Percentiles rank a stretch among this genome's conserved stretches.
Conservation (phyloP, 2,888 invertebrate genomes). For the Nemapogon koenigi region DNA sequence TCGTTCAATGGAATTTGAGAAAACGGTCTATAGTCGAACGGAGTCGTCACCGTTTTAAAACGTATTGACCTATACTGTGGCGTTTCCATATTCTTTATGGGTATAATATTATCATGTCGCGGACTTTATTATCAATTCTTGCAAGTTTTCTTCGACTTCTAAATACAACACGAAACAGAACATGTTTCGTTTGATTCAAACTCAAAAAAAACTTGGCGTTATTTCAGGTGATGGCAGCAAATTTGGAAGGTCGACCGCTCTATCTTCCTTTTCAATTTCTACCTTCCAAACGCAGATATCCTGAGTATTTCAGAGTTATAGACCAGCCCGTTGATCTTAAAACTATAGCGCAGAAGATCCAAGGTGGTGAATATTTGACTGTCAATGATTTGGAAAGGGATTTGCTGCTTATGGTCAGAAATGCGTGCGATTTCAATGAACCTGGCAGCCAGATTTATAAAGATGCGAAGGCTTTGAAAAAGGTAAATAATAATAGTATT, state of each 20-base stretch:
- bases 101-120: too few relatives aligned
- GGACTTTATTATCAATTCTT: too few relatives aligned
- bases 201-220: neutral
- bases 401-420: slow-evolving; percentile 87
- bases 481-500: slow-evolving; percentile 70
- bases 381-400: slow-evolving; percentile 89
- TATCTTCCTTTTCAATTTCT: slow-evolving; percentile 89
- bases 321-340: slow-evolving; percentile 94
- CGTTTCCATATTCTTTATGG: too few relatives aligned
- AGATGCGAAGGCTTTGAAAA: slow-evolving; percentile 89
- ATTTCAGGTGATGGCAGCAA: slow-evolving; percentile 78
- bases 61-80: too few relatives aligned
- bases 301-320: slow-evolving; percentile 94
- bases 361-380: slow-evolving; percentile 79
- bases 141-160: too few relatives aligned
- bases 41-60: too few relatives aligned
- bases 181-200: too few relatives aligned
- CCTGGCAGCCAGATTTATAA: slow-evolving; percentile 96
- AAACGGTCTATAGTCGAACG: too few relatives aligned
- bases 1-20: too few relatives aligned
- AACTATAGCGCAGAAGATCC: slow-evolving; percentile 90
- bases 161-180: too few relatives aligned
- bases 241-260: slow-evolving; percentile 83
- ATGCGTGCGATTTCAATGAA: slow-evolving; percentile 96
- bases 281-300: slow-evolving; percentile 91